A percentile compares a stretch with the other conserved stretches of the same genome.
phyloP scores from a whole-genome alignment of 1,140 invertebrate genomes.

The Drosophila mayri region DNA sequence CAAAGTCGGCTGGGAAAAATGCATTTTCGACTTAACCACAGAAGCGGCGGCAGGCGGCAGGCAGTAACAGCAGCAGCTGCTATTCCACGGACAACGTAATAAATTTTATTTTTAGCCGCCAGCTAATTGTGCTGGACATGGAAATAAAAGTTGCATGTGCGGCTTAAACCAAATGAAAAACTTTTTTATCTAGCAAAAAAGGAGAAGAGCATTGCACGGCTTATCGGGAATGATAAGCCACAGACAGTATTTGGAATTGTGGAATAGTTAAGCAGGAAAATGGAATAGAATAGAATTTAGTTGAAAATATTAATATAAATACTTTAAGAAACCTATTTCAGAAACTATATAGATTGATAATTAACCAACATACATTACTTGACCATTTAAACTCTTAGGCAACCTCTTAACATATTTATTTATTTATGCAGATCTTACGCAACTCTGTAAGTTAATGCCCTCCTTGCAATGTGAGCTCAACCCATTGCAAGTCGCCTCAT shows the following conservation, averaged over 20 bases:
- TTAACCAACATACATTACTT: background rate
- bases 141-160: slow-evolving; percentile 52
- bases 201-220: slow-evolving; percentile 6
- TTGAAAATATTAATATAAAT: background rate
- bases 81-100: slow-evolving; percentile 59
- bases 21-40: slow-evolving; percentile 38
- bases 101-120: slow-evolving; percentile 75
- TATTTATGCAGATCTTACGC: background rate
- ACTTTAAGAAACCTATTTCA: too few species aligned
- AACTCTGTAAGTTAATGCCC: slow-evolving; percentile 31
- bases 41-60: background rate
- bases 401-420: background rate
- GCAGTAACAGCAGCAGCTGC: slow-evolving; percentile 24
- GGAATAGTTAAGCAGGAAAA: slow-evolving; percentile 1
- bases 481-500: slow-evolving; percentile 13
- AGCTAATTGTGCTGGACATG: slow-evolving; percentile 62
- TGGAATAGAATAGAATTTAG: background rate
- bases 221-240: slow-evolving; percentile 49
- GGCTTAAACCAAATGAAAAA: slow-evolving; percentile 41
- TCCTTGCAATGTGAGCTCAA: slow-evolving; percentile 6
- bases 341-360: too few species aligned
- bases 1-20: slow-evolving; percentile 11
- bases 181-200: slow-evolving; percentile 57
- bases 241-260: slow-evolving; percentile 22
- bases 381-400: background rate